Evolutionary conservation across 2,797 vertebrate genomes (phyloP), one percentile per base, ranked within the genome.

Genomic region (Pelodytes ibericus): DNA sequence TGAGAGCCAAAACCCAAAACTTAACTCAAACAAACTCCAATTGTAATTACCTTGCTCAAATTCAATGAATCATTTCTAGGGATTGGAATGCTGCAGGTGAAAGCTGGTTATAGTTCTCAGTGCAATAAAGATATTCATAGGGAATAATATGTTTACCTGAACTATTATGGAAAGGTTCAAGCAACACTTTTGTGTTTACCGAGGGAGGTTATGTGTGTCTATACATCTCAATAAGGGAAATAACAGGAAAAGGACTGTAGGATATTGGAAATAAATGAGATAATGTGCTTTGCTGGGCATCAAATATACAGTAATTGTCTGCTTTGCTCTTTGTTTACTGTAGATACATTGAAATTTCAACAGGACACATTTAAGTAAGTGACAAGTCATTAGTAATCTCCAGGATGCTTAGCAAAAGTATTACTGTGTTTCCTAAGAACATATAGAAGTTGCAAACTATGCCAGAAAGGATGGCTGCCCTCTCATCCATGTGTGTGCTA

Each of bases 21-120:
- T 71, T 67, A 78, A 72, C 77, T 73, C 30, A 69, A 56, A 64
- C 77, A 79, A 62, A 49, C 47, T 41, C 59, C 33, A 30, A 62
- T 73, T 61, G 70, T 79, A 79, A 79, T 79, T 73, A 74, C 58
- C 56, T 73, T 62, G 18, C 26, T 79, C 57, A 69, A 72, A 53
- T 60, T 26, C 65, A 69, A 69, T 79, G 77, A 79, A 56, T 79
- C 77, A 79, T 69, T 73, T 60, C 41, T 62, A 58, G 25, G 31
- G 56, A 22, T 20, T 2, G 41, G 31, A 73, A 39, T 49, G 70
- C 11, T 39, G 36, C 76, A 78, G 58, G 63, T 71, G 22, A 62
- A 62, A 73, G 68, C 71, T 63, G 53, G 71, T 67, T 58, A 68
- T 16, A 47, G n/a, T 22, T 36, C 31, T 69, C 57, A 15, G 33